Conservation (phyloP, 2,797 vertebrate genomes). For the Silurus lanzhouensis region DNA sequence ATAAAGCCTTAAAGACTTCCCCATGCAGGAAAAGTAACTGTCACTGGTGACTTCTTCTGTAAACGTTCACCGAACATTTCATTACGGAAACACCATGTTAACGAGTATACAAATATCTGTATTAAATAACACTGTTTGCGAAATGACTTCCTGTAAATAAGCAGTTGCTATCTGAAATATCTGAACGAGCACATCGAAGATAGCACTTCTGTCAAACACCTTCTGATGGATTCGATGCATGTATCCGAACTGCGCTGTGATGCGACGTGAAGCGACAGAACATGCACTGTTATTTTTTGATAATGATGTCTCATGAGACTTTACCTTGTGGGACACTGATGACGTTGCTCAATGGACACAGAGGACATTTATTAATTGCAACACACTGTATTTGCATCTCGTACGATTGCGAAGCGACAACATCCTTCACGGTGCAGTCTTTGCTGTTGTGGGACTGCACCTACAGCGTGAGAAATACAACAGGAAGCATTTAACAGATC, state of each 20-base stretch:
- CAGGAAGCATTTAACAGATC: neutral
- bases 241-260: neutral
- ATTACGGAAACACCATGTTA: neutral
- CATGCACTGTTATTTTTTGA: neutral
- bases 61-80: neutral
- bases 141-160: neutral
- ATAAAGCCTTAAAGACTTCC: neutral
- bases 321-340: slow-evolving; percentile 67
- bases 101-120: neutral
- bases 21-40: neutral
- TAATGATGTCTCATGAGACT: neutral
- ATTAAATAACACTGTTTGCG: neutral
- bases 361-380: slow-evolving; percentile 36
- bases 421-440: slow-evolving; percentile 39
- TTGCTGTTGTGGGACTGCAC: slow-evolving; percentile 1
- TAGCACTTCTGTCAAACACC: neutral
- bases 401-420: slow-evolving; percentile 63
- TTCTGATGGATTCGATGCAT: neutral
- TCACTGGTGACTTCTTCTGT: neutral
- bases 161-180: neutral
- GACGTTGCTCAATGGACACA: slow-evolving; percentile 64
- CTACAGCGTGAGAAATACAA: slow-evolving; percentile 50
- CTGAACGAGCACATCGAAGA: neutral
- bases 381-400: slow-evolving; percentile 65
- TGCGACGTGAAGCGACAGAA: no score